phyloP scores from a whole-genome alignment of 2,888 invertebrate genomes.

The Drosophila heteroneura region DNA sequence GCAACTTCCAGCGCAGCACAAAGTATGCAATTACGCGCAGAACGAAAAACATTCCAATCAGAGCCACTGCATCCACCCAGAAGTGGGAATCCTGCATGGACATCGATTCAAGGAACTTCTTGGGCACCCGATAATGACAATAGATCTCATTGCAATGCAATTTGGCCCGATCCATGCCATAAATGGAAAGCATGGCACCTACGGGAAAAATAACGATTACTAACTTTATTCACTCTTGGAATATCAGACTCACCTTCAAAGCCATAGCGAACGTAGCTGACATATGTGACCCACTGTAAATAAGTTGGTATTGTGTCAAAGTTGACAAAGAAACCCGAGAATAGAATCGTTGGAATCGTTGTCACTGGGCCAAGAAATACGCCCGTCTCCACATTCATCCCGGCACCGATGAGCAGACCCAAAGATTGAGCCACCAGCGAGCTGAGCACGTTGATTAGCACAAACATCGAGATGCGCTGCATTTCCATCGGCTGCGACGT shows the following conservation, averaged over 20 bases:
- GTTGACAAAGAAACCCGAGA: slow-evolving; percentile 97
- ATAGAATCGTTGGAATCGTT: slow-evolving; percentile 95
- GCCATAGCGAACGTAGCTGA: slow-evolving; percentile 95
- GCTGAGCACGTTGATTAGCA: slow-evolving; percentile 89
- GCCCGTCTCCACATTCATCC: slow-evolving; percentile 93
- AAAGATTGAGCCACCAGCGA: slow-evolving; percentile 96
- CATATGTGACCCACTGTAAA: slow-evolving; percentile 94
- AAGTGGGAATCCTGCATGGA: slow-evolving; percentile 92
- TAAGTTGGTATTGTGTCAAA: slow-evolving; percentile 96
- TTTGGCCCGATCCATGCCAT: slow-evolving; percentile 93
- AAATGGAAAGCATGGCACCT: slow-evolving; percentile 95
- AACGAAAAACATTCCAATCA: slow-evolving; percentile 92
- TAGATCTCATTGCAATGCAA: slow-evolving; percentile 93
- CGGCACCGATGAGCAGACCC: slow-evolving; percentile 96
- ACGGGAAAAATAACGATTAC: not conserved
- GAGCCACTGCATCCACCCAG: slow-evolving; percentile 94
- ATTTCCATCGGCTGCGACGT: slow-evolving; percentile 97
- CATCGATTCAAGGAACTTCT: slow-evolving; percentile 94
- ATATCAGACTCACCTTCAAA: slow-evolving; percentile 89
- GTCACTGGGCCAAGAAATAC: slow-evolving; percentile 94
- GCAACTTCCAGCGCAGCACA: slow-evolving; percentile 92
- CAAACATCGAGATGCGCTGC: slow-evolving; percentile 88
- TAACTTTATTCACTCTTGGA: not conserved
- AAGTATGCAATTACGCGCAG: slow-evolving; percentile 93
- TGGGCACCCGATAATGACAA: slow-evolving; percentile 93